These are phyloP conservation scores for Panthera tigris DNA, from an alignment of 2,113 vertebrate species.

Conservation along the genomic window DNA sequence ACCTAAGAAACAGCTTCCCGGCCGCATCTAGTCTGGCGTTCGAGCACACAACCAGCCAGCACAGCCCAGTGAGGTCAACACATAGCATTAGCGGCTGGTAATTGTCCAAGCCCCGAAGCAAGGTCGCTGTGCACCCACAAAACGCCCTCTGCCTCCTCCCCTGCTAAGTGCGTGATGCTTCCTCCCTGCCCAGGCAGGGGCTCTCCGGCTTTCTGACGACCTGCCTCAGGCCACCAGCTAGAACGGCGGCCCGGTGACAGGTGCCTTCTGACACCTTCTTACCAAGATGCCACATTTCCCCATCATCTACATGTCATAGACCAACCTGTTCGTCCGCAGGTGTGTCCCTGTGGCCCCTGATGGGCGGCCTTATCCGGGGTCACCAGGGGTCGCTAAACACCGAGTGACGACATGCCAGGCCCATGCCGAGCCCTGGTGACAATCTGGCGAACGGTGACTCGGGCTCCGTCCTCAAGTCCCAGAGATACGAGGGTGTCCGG, in stretches of 20 bases:
- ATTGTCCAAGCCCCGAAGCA: not conserved
- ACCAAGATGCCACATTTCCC: not conserved
- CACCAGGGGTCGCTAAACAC: not conserved
- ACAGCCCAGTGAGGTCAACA: not conserved
- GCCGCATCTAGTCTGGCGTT: not conserved
- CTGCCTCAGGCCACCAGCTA: accelerated
- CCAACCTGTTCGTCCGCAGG: not conserved
- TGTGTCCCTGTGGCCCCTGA: not conserved
- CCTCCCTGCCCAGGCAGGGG: not conserved
- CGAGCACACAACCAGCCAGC: not conserved
- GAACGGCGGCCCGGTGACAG: not conserved
- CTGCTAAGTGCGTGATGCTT: no score
- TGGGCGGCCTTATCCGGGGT: not conserved
- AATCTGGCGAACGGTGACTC: not conserved
- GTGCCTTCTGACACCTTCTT: not conserved
- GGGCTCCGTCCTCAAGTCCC: not conserved
- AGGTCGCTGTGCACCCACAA: not conserved
- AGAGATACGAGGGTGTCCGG: not conserved
- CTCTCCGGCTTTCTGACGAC: not conserved
- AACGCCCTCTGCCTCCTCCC: not conserved
- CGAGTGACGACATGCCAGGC: not conserved
- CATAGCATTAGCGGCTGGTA: not conserved
- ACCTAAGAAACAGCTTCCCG: not conserved
- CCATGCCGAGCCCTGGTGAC: not conserved
- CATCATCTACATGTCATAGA: not conserved